Evolutionary conservation across 2,888 invertebrate species (phyloP).

Genomic region (Arrhopalites spinosus): DNA sequence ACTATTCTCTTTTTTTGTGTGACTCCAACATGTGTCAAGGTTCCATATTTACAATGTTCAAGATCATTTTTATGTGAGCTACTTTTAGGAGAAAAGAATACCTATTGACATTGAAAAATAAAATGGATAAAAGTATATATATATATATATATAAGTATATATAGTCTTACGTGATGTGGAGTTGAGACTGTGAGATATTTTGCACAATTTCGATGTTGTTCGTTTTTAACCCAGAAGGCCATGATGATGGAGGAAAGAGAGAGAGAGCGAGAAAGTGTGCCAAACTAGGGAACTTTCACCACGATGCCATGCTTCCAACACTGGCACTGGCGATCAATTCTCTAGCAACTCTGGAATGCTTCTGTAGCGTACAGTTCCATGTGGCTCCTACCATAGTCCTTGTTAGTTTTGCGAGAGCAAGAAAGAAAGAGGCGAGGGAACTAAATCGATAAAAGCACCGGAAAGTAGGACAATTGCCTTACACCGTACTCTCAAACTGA

Average conservation of each 20-base stretch:
- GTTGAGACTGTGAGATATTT: constrained; percentile 14
- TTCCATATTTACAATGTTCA: no score
- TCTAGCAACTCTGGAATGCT: constrained; percentile 27
- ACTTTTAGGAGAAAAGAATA: not conserved
- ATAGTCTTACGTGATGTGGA: constrained; percentile 25
- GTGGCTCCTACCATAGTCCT: not conserved
- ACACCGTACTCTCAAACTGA: constrained; percentile 31
- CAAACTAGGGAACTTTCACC: constrained; percentile 36
- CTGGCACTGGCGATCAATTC: constrained; percentile 20
- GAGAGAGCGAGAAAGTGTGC: constrained; percentile 25
- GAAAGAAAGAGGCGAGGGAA: constrained; percentile 19
- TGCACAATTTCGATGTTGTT: constrained; percentile 18
- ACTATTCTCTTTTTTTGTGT: no score
- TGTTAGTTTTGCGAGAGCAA: not conserved
- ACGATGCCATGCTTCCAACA: constrained; percentile 20
- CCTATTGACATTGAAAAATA: constrained; percentile 1
- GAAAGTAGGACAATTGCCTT: constrained; percentile 41
- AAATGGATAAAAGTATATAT: no score
- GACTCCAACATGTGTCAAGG: no score
- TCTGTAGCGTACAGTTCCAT: constrained; percentile 17
- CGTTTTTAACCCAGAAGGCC: constrained; percentile 22
- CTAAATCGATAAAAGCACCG: constrained; percentile 39
- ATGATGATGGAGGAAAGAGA: constrained; percentile 17
- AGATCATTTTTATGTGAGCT: no score
- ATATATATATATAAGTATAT: no score